These are phyloP conservation scores for Solea senegalensis DNA, from an alignment of 2,113 vertebrate species.

Conservation along the genomic window DNA sequence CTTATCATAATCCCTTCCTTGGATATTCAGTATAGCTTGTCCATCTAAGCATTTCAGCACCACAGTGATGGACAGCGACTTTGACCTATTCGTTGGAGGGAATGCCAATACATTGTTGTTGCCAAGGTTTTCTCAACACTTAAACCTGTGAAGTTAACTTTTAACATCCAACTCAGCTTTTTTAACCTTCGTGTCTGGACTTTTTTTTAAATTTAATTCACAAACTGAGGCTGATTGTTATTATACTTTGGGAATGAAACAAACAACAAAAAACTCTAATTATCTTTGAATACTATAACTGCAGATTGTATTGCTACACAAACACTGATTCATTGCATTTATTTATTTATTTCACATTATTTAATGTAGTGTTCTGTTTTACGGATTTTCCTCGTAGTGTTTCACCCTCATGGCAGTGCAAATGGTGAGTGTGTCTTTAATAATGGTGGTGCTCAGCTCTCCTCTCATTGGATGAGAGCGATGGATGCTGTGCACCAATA, in stretches of 20 bases:
- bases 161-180: not conserved
- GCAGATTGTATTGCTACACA: accelerated
- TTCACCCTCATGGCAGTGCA: not conserved
- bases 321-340: accelerated
- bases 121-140: accelerated
- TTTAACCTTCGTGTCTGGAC: not conserved
- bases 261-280: not conserved
- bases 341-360: not conserved
- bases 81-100: not conserved
- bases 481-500: constrained; percentile 65
- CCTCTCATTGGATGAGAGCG: constrained; percentile 47
- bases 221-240: no score
- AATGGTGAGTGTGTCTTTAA: constrained; percentile 36
- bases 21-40: not conserved
- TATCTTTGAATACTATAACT: not conserved
- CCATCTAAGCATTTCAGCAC: constrained; percentile 54
- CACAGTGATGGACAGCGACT: constrained; percentile 46
- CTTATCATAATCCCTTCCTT: not conserved
- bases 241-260: no score
- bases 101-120: not conserved
- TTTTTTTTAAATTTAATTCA: not conserved
- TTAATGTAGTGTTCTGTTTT: no score
- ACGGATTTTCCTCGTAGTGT: not conserved
- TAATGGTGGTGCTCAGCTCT: not conserved
- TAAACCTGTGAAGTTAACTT: not conserved